These are phyloP conservation scores for Sarcophaga caerulescens DNA, from an alignment of 2,888 invertebrate species.

Conservation along the genomic window DNA sequence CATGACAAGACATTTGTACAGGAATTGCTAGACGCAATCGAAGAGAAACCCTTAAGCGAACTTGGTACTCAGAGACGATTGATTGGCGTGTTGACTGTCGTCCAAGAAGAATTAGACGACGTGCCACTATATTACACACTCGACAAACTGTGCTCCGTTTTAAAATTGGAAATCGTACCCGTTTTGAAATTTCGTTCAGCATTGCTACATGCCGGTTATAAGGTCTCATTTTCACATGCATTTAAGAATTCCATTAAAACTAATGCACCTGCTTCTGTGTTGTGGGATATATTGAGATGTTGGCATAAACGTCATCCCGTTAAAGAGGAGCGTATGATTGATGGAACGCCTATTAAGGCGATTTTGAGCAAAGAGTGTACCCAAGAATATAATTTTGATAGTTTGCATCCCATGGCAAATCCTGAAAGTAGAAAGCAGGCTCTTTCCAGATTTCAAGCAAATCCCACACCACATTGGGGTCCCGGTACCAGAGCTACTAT, in stretches of 20 bases:
- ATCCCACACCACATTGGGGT: slow-evolving; percentile 95
- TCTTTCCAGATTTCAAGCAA: slow-evolving; percentile 90
- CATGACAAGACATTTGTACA: slow-evolving; percentile 90
- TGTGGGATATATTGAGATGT: slow-evolving; percentile 96
- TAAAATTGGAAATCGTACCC: slow-evolving; percentile 88
- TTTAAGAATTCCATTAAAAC: slow-evolving; percentile 95
- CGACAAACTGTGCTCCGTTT: slow-evolving; percentile 88
- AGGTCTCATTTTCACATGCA: slow-evolving; percentile 96
- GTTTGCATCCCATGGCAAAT: slow-evolving; percentile 86
- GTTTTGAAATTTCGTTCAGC: slow-evolving; percentile 90
- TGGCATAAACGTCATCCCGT: slow-evolving; percentile 89
- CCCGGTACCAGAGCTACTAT: slow-evolving; percentile 91
- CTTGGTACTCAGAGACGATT: slow-evolving; percentile 89
- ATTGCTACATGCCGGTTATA: slow-evolving; percentile 92
- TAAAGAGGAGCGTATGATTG: slow-evolving; percentile 83
- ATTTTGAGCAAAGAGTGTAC: slow-evolving; percentile 84
- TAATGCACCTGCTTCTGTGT: slow-evolving; percentile 89
- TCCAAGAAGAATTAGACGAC: slow-evolving; percentile 91
- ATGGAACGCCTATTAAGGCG: slow-evolving; percentile 77
- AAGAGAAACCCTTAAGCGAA: slow-evolving; percentile 76
- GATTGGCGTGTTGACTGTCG: slow-evolving; percentile 90
- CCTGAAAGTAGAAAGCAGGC: slow-evolving; percentile 89
- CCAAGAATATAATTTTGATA: slow-evolving; percentile 81
- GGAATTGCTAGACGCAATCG: slow-evolving; percentile 83
- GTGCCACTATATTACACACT: slow-evolving; percentile 93